Base-by-base conservation (phyloP, 2,888 invertebrate species). In the Spatulosminthurus flaviceps region DNA sequence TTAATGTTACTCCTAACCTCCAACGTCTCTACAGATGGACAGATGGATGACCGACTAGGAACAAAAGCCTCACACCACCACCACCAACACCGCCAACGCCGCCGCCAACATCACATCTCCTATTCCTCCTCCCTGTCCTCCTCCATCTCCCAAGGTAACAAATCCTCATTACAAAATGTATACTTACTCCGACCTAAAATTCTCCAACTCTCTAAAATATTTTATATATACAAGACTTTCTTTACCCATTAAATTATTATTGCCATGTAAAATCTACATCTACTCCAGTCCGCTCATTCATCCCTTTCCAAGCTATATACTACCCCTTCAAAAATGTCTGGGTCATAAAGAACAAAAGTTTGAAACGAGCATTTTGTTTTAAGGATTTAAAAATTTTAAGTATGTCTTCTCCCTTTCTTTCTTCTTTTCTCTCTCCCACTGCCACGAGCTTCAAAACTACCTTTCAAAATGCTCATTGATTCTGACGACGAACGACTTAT, bases 41-140 rank as follows among this genome's bases (percentile, higher is more conserved):
- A 29, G 71, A 72, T 74, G 61, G 61, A 61, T 74, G 73, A 74
- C 61, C 61, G 28, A 74, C 73, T 74, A 26, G 41, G 41, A 51
- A 22, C 5, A 5, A 13, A 26, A 22, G 26, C 16, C 21, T 24
- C 26, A 51, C 75, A 64, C 75, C 75, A 26, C 60, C 74, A 16
- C 24, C 74, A 51, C 51, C 43, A 29, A 42, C 64, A 64, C 64
- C 64, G 64, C 64, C 64, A 64, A 64, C 64, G 64, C 64, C 74
- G 22, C 24, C 74, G 74, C 24, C 43, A 74, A 60, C 64, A 13
- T 26, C 64, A 64, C 64, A 64, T 64, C 13, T 64, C 26, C 16
- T 24, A 64, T 41, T 71, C n/a, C n/a, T n/a, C n/a, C n/a, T n/a
- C n/a, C n/a, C 41, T 51, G 43, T 72, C 51, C 42, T 72, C 51